Evolutionary conservation across 2,113 vertebrate species (phyloP).

Genomic region (Baryphthengus martii): DNA sequence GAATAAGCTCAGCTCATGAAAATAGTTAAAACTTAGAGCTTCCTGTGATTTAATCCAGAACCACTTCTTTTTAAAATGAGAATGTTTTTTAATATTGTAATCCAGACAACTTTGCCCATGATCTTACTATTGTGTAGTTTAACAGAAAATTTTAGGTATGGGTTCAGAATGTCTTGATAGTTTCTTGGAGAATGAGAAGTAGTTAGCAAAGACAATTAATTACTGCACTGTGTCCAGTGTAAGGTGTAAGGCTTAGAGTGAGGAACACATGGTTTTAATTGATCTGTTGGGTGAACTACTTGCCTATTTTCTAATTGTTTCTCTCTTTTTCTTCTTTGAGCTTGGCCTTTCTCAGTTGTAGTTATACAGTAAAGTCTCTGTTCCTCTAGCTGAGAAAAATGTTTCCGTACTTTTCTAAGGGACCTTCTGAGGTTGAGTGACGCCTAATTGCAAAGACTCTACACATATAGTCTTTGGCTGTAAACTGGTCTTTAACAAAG

Average conservation of each 20-base stretch:
- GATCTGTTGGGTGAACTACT: not conserved
- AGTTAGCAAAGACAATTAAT: not conserved
- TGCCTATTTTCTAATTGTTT: not conserved
- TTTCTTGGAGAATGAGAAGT: not conserved
- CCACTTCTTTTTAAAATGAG: not conserved
- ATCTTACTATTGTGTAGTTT: not conserved
- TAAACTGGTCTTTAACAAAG: not conserved
- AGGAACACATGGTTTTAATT: not conserved
- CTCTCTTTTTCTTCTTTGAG: not conserved
- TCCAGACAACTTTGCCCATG: not conserved
- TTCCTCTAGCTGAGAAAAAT: not conserved
- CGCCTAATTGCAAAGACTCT: not conserved
- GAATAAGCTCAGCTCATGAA: not conserved
- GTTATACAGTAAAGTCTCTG: not conserved
- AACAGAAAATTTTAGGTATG: not conserved
- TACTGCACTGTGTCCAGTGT: not conserved
- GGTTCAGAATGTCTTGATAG: not conserved
- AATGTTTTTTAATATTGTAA: not conserved
- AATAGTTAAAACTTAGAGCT: not conserved
- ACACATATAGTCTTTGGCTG: not conserved
- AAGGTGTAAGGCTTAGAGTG: not conserved
- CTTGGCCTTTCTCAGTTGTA: rapidly evolving
- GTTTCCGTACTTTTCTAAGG: not conserved
- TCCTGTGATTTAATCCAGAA: not conserved
- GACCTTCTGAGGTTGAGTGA: not conserved